Percentiles rank a stretch among this genome's conserved stretches.
phyloP scores from a whole-genome alignment of 2,888 invertebrate species.

The Hybos culiciformis region DNA sequence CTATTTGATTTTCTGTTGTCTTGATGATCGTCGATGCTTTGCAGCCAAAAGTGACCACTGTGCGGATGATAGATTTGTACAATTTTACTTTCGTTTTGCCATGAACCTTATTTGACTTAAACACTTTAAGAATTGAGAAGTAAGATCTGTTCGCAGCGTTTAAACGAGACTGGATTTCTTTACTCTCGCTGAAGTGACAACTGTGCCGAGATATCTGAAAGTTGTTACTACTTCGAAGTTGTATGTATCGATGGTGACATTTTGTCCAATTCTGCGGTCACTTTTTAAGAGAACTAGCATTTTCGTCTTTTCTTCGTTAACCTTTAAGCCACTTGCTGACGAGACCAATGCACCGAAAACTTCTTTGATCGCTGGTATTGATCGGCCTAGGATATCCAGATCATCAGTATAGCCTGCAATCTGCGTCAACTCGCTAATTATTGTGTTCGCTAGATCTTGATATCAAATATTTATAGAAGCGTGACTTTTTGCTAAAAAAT shows the following conservation, averaged over 20 bases:
- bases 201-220: not conserved
- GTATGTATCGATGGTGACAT: not conserved
- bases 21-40: constrained; percentile 3
- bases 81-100: not conserved
- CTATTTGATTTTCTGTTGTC: constrained; percentile 4
- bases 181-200: not conserved
- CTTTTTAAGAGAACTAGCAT: not conserved
- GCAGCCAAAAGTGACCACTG: not conserved
- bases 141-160: not conserved
- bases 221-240: not conserved
- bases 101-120: not conserved
- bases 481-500: too few species aligned
- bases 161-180: not conserved
- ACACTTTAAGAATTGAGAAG: not conserved
- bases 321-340: not conserved
- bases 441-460: too few species aligned
- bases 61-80: not conserved
- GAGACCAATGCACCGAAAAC: not conserved
- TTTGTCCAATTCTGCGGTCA: not conserved
- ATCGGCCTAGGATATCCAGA: constrained; percentile 1
- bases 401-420: constrained; percentile 3
- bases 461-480: too few species aligned
- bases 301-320: constrained; percentile 2
- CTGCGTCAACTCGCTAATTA: constrained; percentile 1
- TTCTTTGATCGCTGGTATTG: not conserved